Base-by-base conservation (phyloP, 1,140 invertebrate genomes). In the Tetranychus urticae region DNA sequence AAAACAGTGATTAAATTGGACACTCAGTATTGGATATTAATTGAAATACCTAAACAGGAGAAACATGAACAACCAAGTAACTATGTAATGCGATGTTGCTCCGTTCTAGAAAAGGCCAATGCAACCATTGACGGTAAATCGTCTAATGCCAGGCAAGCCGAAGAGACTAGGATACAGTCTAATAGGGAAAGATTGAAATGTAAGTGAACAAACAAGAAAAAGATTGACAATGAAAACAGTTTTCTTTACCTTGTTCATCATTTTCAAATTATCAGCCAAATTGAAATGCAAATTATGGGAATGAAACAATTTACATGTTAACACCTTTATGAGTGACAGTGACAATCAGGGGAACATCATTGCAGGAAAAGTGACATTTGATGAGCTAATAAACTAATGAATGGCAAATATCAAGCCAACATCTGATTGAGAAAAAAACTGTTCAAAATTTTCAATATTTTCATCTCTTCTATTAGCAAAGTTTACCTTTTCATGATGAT, bases 1-100 rank as follows among this genome's bases (percentile, higher is more conserved):
- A 89, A 90, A 85, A 86, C 90, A 68, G 88, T 92, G 12, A 88
- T 89, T 64, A 82, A 86, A 63, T 74, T 92, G 68, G 88, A 92
- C 74, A 88, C 86, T 2, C 86, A 91, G 70, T 90, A 91, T 73
- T 91, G 88, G 87, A 85, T 85, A 0, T 72, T 91, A 61, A 82
- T 92, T 33, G 88, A 91, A 69, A 86, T 91, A 59, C 88, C 88
- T 5, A 69, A 70, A 48, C 76, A 77, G 65, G 75, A 89, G 68
- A 88, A 88, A 69, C 85, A 87, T 66, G 87, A 90, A 73, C 87
- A 86, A 0, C 86, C 89, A 23, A 85, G 85, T 56, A 83, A 82
- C 0, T 93, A 89, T 71, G 88, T 92, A 3, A 77, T 91, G 58
- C 77, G 88, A 57, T 86, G 86, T 23, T 90, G 86, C 69, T 80